Evolutionary conservation across 2,113 vertebrate species (phyloP).

Genomic region (Eulemur macaco): DNA sequence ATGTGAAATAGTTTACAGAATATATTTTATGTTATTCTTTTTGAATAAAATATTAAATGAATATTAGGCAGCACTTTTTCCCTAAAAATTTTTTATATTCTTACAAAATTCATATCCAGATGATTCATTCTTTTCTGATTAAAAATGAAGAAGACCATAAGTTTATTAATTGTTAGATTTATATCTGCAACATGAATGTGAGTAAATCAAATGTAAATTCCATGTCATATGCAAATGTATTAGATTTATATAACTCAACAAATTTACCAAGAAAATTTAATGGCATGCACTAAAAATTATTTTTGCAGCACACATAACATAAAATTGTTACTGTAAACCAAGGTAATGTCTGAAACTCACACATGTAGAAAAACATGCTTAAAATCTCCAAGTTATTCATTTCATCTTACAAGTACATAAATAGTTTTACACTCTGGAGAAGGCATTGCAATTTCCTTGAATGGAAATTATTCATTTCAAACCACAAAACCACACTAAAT

Average conservation of each 20-base stretch:
- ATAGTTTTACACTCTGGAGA: not conserved
- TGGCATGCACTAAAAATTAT: constrained; percentile 38
- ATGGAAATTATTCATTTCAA: constrained; percentile 6
- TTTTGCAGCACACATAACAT: constrained; percentile 27
- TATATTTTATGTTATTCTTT: constrained; percentile 35
- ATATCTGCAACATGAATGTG: constrained; percentile 46
- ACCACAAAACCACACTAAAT: not conserved
- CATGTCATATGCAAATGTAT: constrained; percentile 38
- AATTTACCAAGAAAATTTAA: constrained; percentile 49
- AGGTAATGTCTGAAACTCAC: not conserved
- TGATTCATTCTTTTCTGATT: constrained; percentile 59
- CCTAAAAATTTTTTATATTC: constrained; percentile 40
- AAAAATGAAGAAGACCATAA: constrained; percentile 62
- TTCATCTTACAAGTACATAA: not conserved
- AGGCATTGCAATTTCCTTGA: not conserved
- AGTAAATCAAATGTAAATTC: constrained; percentile 58
- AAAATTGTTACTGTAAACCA: constrained; percentile 46
- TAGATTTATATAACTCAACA: constrained; percentile 63
- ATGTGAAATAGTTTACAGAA: not conserved
- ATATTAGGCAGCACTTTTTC: constrained; percentile 37
- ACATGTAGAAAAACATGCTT: not conserved
- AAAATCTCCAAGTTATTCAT: not conserved
- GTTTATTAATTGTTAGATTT: constrained; percentile 71
- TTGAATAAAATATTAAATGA: constrained; percentile 42
- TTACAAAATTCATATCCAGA: constrained; percentile 47